Conservation (phyloP, 2,888 invertebrate species). For the Erebia aethiops region DNA sequence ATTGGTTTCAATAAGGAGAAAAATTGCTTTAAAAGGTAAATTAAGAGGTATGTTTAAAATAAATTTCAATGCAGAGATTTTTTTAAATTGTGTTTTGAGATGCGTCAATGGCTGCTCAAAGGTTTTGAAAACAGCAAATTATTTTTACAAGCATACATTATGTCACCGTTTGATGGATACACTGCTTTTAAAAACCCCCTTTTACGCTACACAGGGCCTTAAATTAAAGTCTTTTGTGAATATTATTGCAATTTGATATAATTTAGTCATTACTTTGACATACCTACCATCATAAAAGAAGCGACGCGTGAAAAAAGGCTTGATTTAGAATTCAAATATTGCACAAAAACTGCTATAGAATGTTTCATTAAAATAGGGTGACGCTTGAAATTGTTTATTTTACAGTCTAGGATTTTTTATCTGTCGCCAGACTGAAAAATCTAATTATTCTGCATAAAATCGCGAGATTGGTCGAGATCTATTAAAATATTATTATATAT, state of each 20-base stretch:
- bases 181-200: too few species aligned
- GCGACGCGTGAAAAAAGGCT: conserved; percentile 35
- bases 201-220: too few species aligned
- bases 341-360: conserved; percentile 31
- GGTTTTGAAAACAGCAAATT: too few species aligned
- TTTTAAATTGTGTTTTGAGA: too few species aligned
- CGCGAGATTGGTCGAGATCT: conserved; percentile 23
- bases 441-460: conserved; percentile 30
- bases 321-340: conserved; percentile 26
- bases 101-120: too few species aligned
- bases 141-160: too few species aligned
- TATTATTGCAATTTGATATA: conserved; percentile 42
- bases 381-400: conserved; percentile 36
- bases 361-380: conserved; percentile 37
- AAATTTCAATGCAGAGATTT: too few species aligned
- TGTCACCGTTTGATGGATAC: too few species aligned
- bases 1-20: too few species aligned
- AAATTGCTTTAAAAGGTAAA: too few species aligned
- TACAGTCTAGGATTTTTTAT: conserved; percentile 26
- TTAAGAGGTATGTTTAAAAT: too few species aligned
- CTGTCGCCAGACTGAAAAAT: conserved; percentile 20
- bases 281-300: conserved; percentile 27
- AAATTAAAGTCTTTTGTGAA: conserved; percentile 7
- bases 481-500: background rate
- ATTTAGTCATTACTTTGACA: conserved; percentile 38